Conservation (phyloP, 2,888 invertebrate species). For the Parnassius orleans region DNA sequence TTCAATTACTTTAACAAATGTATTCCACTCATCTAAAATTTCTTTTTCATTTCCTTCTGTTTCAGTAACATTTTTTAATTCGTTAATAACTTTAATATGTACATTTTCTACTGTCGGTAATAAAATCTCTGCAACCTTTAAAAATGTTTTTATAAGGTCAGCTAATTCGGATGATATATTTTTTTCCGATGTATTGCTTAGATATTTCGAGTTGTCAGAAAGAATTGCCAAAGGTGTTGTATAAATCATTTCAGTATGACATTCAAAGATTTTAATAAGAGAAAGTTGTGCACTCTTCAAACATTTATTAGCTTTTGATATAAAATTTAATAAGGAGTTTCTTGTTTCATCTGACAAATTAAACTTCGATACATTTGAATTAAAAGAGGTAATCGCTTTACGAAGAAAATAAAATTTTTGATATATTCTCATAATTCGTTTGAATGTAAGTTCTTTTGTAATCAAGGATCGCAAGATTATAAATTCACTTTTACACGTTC, state of each 20-base stretch:
- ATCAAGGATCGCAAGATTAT: constrained; percentile 54
- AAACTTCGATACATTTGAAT: constrained; percentile 41
- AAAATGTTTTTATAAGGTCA: constrained; percentile 34
- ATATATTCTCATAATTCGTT: constrained; percentile 60
- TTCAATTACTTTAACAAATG: constrained; percentile 1
- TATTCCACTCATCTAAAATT: not conserved
- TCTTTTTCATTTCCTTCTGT: constrained; percentile 33
- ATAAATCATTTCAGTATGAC: constrained; percentile 52
- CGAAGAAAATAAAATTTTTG: constrained; percentile 58
- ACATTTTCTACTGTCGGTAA: constrained; percentile 39
- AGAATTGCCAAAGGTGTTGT: constrained; percentile 2
- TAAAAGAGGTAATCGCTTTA: constrained; percentile 50
- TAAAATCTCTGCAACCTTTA: constrained; percentile 28
- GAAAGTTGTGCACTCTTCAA: constrained; percentile 48
- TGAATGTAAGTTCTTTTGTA: constrained; percentile 53
- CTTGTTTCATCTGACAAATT: constrained; percentile 47
- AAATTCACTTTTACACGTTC: constrained; percentile 58
- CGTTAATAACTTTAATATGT: constrained; percentile 24
- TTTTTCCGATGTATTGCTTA: not conserved
- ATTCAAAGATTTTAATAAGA: constrained; percentile 50
- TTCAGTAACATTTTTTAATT: constrained; percentile 20
- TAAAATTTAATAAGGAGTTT: constrained; percentile 45
- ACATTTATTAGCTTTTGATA: constrained; percentile 49
- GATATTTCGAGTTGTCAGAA: not conserved
- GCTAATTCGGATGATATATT: constrained; percentile 36